Evolutionary conservation across 2,797 vertebrate genomes (phyloP).

Genomic region (Euthynnus affinis): DNA sequence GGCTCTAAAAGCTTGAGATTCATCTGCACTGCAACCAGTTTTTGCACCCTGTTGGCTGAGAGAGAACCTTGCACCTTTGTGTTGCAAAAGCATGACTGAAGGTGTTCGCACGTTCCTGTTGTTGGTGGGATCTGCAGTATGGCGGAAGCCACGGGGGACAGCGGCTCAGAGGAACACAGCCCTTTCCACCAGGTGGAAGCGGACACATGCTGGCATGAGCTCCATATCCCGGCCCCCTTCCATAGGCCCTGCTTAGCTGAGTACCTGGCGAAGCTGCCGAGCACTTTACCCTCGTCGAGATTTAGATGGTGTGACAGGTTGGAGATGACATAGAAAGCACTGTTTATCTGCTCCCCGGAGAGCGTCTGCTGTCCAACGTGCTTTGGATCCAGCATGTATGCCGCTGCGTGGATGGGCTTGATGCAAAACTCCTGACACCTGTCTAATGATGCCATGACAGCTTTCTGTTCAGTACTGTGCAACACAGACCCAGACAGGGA

Average conservation of each 20-base stretch:
- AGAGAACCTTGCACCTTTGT: conserved; percentile 31
- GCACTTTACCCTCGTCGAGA: conserved; percentile 70
- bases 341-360: conserved; percentile 67
- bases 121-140: conserved; percentile 72
- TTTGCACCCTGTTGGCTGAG: conserved; percentile 39
- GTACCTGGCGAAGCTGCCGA: conserved; percentile 71
- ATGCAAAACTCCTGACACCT: conserved; percentile 68
- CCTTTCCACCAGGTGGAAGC: conserved; percentile 73
- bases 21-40: conserved; percentile 55
- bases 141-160: conserved; percentile 60
- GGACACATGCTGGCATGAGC: conserved; percentile 67
- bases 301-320: conserved; percentile 67
- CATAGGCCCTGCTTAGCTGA: conserved; percentile 68
- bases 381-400: conserved; percentile 73
- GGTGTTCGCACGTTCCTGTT: conserved; percentile 43
- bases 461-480: conserved; percentile 58
- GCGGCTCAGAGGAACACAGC: conserved; percentile 70
- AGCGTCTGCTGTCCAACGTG: conserved; percentile 60
- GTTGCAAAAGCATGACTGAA: conserved; percentile 27
- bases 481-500: conserved; percentile 54
- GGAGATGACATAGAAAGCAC: conserved; percentile 64
- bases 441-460: conserved; percentile 55
- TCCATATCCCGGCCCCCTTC: conserved; percentile 67
- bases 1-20: conserved; percentile 66
- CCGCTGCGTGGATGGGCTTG: conserved; percentile 66